Percentiles rank a stretch among this genome's conserved stretches.
phyloP scores from a whole-genome alignment of 92 coral and sea anemone genomes.

The Epizoanthus fatuus region DNA sequence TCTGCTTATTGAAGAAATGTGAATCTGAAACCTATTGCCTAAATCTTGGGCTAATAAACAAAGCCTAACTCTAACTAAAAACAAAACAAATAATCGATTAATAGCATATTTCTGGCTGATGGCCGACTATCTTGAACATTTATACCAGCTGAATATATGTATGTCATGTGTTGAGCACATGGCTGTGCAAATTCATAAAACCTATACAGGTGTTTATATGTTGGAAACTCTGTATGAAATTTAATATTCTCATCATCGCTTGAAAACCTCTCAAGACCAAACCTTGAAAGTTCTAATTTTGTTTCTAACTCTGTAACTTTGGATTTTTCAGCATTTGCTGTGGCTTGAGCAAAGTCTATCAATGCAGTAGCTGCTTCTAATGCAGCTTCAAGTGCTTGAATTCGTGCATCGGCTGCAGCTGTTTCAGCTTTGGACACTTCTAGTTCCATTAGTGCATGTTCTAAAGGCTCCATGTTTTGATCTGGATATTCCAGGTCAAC shows the following conservation, averaged over 20 bases:
- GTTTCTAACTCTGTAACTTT: background rate
- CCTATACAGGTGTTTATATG: conserved; percentile 34
- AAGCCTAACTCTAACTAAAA: conserved; percentile 51
- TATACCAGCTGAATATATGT: conserved; percentile 39
- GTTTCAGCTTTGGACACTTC: conserved; percentile 21
- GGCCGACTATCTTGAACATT: conserved; percentile 31
- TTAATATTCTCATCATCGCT: conserved; percentile 46
- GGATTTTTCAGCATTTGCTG: background rate
- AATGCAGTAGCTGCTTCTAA: background rate
- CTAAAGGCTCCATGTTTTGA: too few species aligned
- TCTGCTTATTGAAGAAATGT: conserved; percentile 13
- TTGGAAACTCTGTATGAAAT: conserved; percentile 55
- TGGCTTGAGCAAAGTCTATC: conserved; percentile 5
- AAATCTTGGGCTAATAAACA: conserved; percentile 3
- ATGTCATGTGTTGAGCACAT: conserved; percentile 56
- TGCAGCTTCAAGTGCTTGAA: conserved; percentile 23
- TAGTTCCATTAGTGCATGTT: too few species aligned
- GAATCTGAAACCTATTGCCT: background rate
- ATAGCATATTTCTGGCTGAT: conserved; percentile 45
- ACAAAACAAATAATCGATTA: conserved; percentile 58
- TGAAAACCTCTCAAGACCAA: conserved; percentile 65
- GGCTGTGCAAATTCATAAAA: conserved; percentile 41
- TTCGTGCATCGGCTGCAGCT: conserved; percentile 26
- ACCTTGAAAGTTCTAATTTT: background rate
- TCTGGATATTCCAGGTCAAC: too few species aligned